Evolutionary conservation across 2,888 invertebrate genomes (phyloP), one percentile per base, ranked within the genome.

Genomic region (Acleris laterana): DNA sequence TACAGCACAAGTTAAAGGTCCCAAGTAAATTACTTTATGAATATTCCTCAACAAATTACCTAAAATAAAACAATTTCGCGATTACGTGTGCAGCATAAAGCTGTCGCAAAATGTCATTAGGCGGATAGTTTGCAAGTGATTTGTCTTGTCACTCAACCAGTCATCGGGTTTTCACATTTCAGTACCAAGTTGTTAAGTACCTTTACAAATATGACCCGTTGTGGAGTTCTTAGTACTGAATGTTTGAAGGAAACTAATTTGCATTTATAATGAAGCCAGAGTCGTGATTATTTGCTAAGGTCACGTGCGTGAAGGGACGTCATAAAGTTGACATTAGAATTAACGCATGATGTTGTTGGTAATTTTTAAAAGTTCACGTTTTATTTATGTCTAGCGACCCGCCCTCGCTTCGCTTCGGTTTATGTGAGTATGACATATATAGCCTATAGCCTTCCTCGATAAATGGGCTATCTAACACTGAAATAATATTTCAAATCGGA

Each of bases 141-240:
- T 89, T 88, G 85, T 90, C 88, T 86, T 89, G 84, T 87, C 88
- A 82, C 80, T 81, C 80, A 72, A 80, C 70, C 74, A 79, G 79
- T 81, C 82, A 82, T 86, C 81, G 79, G 78, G 76, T 79, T 76
- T 13, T 38, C 38, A 38, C 38, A 38, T 38, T 38, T 38, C 38
- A 38, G 38, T 13, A 13, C 38, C 38, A 13, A 38, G 13, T 13
- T 38, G 1, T 38, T 1, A 9, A 13, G 4, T 13, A 13, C 4
- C 38, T 3, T 38, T 38, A 13, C 38, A 38, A 38, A 38, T 38
- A 9, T 9, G 38, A 38, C 38, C 38, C 38, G 38, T 13, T 4
- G 9, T 38, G 38, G 38, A 38, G 38, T 13, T 38, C 13, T 38
- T 5, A 46, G 46, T 17, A 79, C 78, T 81, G 82, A 82, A 85